A percentile compares a stretch with the other conserved stretches of the same genome.
Conservation (phyloP, 2,888 invertebrate genomes). For the Galeopsomyia nigrocyanea region DNA sequence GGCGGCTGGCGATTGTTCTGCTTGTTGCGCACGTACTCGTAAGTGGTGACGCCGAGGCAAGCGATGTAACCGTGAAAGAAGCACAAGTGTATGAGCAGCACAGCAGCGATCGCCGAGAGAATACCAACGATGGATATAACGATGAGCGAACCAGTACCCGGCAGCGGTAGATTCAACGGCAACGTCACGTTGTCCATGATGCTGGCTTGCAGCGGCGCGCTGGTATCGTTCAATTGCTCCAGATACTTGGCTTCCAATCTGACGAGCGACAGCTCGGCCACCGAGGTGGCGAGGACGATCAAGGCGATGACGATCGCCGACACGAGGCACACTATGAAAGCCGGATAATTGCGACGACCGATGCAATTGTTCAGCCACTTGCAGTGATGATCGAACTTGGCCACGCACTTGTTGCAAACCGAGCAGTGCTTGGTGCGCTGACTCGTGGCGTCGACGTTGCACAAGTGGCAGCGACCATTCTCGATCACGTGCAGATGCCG, state of each 20-base stretch:
- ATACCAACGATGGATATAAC: slow-evolving; percentile 71
- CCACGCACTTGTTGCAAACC: slow-evolving; percentile 97
- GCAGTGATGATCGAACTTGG: slow-evolving; percentile 96
- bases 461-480: slow-evolving; percentile 93
- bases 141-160: slow-evolving; percentile 70
- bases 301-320: slow-evolving; percentile 82
- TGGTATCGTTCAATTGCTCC: slow-evolving; percentile 50
- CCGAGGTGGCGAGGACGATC: slow-evolving; percentile 78
- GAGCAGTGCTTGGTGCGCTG: slow-evolving; percentile 94
- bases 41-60: slow-evolving; percentile 87
- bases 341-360: slow-evolving; percentile 89
- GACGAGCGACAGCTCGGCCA: slow-evolving; percentile 79
- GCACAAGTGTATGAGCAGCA: slow-evolving; percentile 85
- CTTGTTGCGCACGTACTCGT: slow-evolving; percentile 82
- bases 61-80: slow-evolving; percentile 92
- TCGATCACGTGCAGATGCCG: slow-evolving; percentile 95
- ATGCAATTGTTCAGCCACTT: slow-evolving; percentile 99
- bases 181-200: slow-evolving; percentile 60
- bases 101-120: slow-evolving; percentile 81
- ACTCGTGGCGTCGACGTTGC: slow-evolving; percentile 84
- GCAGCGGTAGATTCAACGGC: slow-evolving; percentile 55
- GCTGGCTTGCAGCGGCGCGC: slow-evolving; percentile 46
- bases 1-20: slow-evolving; percentile 51
- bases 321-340: slow-evolving; percentile 84
- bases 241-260: slow-evolving; percentile 70